A percentile compares a stretch with the other conserved stretches of the same genome.
These are phyloP conservation scores for Leptobrachium ailaonicum DNA, from an alignment of 2,113 vertebrate genomes.

Conservation along the genomic window DNA sequence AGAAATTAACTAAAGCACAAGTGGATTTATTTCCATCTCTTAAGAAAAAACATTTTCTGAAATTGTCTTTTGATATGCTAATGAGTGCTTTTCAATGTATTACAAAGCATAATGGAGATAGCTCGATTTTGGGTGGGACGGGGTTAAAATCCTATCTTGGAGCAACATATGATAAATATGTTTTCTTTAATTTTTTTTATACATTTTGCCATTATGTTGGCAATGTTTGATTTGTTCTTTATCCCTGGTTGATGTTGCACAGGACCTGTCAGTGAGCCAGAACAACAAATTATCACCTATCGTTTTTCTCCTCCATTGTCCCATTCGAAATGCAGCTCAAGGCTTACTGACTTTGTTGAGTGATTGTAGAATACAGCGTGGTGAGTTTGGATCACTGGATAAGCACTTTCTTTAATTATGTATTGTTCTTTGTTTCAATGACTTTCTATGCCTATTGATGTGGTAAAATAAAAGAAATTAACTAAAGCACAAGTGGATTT, in stretches of 20 bases:
- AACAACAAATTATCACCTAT: conserved; percentile 29
- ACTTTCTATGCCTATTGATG: conserved; percentile 23
- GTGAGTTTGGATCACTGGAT: conserved; percentile 33
- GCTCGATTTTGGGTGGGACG: no score
- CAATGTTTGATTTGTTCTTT: conserved; percentile 11
- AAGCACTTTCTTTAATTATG: conserved; percentile 41
- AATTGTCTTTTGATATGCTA: background rate
- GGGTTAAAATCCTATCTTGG: no score
- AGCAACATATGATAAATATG: no score
- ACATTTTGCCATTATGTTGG: background rate
- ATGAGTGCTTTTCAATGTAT: no score
- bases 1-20: conserved; percentile 14
- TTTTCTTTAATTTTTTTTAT: no score
- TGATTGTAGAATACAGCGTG: conserved; percentile 1
- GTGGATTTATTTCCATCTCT: background rate
- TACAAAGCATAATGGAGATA: no score
- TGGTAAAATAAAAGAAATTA: conserved; percentile 27
- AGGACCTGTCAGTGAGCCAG: conserved; percentile 17
- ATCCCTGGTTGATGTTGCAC: background rate
- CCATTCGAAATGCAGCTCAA: conserved; percentile 13
- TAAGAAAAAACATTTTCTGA: background rate
- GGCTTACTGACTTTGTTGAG: conserved; percentile 30
- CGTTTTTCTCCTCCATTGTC: conserved; percentile 32
- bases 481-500: background rate
- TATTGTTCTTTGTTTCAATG: conserved; percentile 34